These are phyloP conservation scores for Macrosteles quadrilineatus DNA, from an alignment of 1,140 invertebrate genomes.

Conservation along the genomic window DNA sequence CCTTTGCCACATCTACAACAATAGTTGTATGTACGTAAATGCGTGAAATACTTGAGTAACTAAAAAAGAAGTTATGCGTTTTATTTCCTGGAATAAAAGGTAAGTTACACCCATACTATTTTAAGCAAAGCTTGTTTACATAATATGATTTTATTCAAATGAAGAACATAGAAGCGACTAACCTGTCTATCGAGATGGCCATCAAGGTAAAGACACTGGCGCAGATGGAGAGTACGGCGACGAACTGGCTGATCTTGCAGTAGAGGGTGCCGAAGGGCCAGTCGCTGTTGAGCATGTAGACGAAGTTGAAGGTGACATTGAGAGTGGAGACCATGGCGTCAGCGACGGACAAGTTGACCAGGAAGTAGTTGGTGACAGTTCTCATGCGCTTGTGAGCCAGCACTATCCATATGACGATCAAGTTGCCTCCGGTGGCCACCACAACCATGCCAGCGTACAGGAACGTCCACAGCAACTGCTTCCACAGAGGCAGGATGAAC, in stretches of 20 bases:
- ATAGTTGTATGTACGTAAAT: no score
- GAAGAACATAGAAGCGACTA: no score
- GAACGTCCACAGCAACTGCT: conserved; percentile 80
- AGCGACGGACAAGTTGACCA: conserved; percentile 92
- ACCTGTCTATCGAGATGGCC: conserved; percentile 96
- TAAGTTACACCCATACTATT: no score
- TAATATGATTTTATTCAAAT: no score
- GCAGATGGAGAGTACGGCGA: conserved; percentile 86
- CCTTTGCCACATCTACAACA: no score
- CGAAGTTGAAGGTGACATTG: conserved; percentile 93
- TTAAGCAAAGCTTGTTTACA: no score
- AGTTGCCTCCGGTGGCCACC: conserved; percentile 88
- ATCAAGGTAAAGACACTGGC: conserved; percentile 94
- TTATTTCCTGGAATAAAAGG: no score
- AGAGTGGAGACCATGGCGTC: conserved; percentile 90
- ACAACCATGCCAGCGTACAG: conserved; percentile 86
- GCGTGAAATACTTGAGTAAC: no score
- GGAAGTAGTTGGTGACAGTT: conserved; percentile 94
- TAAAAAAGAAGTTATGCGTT: no score
- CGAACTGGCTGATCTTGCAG: conserved; percentile 94
- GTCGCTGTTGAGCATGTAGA: conserved; percentile 86
- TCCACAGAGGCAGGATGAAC: conserved; percentile 82
- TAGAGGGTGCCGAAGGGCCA: conserved; percentile 94
- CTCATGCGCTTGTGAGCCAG: conserved; percentile 88
- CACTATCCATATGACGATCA: conserved; percentile 95